Conservation (phyloP, 1,140 invertebrate genomes). For the Drosophila lowei region DNA sequence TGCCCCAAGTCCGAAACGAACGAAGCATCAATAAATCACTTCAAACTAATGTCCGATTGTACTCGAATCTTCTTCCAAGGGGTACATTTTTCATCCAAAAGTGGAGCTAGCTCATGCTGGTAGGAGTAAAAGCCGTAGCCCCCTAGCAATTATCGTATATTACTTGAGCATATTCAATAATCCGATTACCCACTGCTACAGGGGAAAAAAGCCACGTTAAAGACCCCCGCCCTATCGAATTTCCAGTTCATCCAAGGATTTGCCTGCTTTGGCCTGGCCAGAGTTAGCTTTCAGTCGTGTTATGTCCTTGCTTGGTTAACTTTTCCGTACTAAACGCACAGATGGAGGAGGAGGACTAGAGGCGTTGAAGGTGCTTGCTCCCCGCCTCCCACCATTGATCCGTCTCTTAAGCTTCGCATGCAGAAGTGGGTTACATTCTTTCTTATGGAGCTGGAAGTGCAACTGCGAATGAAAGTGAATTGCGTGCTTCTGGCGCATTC, state of each 20-base stretch:
- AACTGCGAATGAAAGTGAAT: conserved; percentile 36
- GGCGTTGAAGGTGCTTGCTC: conserved; percentile 41
- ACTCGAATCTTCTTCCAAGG: too few species aligned
- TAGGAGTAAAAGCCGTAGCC: too few species aligned
- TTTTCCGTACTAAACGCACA: conserved; percentile 37
- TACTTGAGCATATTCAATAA: too few species aligned
- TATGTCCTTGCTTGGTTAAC: conserved; percentile 36
- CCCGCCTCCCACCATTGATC: background rate
- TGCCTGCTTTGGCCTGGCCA: conserved; percentile 51
- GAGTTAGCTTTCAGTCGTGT: conserved; percentile 23
- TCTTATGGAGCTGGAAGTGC: conserved; percentile 9
- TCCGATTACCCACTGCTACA: too few species aligned
- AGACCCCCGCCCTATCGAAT: background rate
- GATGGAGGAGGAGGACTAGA: conserved; percentile 6
- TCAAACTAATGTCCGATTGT: too few species aligned
- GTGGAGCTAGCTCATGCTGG: too few species aligned
- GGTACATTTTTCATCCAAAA: too few species aligned
- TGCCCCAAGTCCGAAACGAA: too few species aligned
- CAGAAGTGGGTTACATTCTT: conserved; percentile 69
- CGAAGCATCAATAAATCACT: too few species aligned
- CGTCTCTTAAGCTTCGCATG: conserved; percentile 46
- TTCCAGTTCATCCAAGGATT: conserved; percentile 39
- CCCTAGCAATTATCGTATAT: too few species aligned
- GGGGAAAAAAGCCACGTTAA: background rate
- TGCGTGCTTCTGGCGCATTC: conserved; percentile 45